Percentiles rank a stretch among this genome's conserved stretches.
These are phyloP conservation scores for Hypselothyrea guttata DNA, from an alignment of 2,888 invertebrate species.

Conservation along the genomic window DNA sequence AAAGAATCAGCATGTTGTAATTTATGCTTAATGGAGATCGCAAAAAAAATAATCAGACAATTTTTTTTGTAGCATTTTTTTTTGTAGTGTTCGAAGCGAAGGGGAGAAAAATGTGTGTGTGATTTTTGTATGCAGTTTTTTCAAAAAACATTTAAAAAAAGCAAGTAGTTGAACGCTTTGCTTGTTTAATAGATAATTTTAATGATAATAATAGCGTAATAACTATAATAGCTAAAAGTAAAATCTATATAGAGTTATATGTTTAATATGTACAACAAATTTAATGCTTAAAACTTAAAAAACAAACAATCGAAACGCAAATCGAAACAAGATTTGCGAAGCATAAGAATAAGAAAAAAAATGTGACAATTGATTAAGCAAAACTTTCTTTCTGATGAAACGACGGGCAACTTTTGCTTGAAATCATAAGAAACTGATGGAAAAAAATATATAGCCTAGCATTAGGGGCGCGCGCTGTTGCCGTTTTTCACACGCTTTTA, in stretches of 20 bases:
- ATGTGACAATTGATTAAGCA: too few relatives aligned
- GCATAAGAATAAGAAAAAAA: too few relatives aligned
- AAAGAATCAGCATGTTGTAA: slow-evolving; percentile 41
- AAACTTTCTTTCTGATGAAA: too few relatives aligned
- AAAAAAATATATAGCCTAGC: too few relatives aligned
- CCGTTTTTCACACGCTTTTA: slow-evolving; percentile 2
- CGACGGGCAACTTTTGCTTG: too few relatives aligned
- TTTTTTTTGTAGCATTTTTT: slow-evolving; percentile 10
- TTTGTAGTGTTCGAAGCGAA: too few relatives aligned
- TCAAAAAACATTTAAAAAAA: slow-evolving; percentile 72
- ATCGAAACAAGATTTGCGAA: slow-evolving; percentile 6
- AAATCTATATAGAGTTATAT: slow-evolving; percentile 23
- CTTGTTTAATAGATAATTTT: slow-evolving; percentile 53
- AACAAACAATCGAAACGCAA: slow-evolving; percentile 49
- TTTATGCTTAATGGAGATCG: slow-evolving; percentile 56
- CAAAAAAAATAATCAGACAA: slow-evolving; percentile 42
- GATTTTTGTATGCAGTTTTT: slow-evolving; percentile 62
- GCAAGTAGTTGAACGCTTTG: slow-evolving; percentile 67
- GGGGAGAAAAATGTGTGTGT: slow-evolving; percentile 2
- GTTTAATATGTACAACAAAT: slow-evolving; percentile 62
- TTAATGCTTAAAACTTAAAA: slow-evolving; percentile 70
- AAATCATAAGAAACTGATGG: too few relatives aligned
- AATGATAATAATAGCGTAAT: slow-evolving; percentile 45
- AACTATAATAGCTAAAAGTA: slow-evolving; percentile 34
- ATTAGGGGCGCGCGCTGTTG: neutral